phyloP scores from a whole-genome alignment of 2,113 vertebrate genomes.

The Hemiscyllium ocellatum region DNA sequence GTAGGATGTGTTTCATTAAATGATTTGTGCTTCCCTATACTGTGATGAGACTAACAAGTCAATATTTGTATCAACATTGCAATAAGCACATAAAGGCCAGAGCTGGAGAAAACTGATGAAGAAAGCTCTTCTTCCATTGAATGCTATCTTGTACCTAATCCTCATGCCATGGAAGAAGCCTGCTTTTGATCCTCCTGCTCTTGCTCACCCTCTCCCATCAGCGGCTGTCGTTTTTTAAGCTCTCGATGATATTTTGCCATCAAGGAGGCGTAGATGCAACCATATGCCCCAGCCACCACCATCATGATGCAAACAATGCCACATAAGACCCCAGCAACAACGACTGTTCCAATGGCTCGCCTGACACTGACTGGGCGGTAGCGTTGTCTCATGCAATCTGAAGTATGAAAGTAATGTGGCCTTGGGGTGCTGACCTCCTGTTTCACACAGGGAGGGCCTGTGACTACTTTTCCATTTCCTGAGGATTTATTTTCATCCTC shows the following conservation, averaged over 20 bases:
- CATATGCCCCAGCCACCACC: conserved; percentile 92
- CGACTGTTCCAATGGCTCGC: conserved; percentile 89
- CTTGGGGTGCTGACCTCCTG: conserved; percentile 43
- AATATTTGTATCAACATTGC: not conserved
- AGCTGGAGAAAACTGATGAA: conserved; percentile 21
- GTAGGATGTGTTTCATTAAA: not conserved
- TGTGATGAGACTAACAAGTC: not conserved
- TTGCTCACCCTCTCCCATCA: conserved; percentile 88
- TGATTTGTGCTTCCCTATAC: not conserved
- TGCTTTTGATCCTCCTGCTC: conserved; percentile 91
- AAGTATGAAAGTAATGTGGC: conserved; percentile 39
- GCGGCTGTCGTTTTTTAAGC: conserved; percentile 90
- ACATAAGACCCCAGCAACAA: conserved; percentile 90
- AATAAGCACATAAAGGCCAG: conserved; percentile 11
- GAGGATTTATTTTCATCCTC: conserved; percentile 75
- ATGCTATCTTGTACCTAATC: not conserved
- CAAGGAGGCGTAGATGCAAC: conserved; percentile 94
- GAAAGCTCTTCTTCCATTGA: not conserved
- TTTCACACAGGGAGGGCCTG: conserved; percentile 70
- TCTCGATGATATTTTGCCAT: conserved; percentile 98
- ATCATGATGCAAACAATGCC: conserved; percentile 98
- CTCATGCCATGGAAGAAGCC: conserved; percentile 92
- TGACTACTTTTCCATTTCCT: conserved; percentile 56
- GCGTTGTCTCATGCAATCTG: conserved; percentile 69
- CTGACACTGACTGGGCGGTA: conserved; percentile 85